phyloP scores from a whole-genome alignment of 2,888 invertebrate genomes.

The Neria commutata region DNA sequence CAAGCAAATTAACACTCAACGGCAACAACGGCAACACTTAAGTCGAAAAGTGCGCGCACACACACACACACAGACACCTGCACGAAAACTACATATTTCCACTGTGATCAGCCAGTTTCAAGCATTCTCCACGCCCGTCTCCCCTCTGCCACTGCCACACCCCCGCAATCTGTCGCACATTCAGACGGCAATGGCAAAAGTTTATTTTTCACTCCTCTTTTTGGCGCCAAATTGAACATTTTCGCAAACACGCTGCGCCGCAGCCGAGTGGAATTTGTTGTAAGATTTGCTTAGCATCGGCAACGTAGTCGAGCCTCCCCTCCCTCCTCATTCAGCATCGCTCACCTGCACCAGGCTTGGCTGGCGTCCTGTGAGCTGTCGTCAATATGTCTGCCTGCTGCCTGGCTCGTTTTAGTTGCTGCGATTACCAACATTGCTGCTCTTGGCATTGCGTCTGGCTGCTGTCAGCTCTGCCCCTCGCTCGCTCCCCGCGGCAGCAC shows the following conservation, averaged over 20 bases:
- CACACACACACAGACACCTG: not conserved
- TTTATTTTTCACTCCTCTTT: too few relatives aligned
- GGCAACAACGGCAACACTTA: not conserved
- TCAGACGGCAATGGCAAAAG: too few relatives aligned
- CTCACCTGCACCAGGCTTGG: not conserved
- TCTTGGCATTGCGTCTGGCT: too few relatives aligned
- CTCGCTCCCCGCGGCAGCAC: too few relatives aligned
- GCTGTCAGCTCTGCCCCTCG: too few relatives aligned
- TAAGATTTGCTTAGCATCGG: not conserved
- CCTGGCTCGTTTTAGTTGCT: too few relatives aligned
- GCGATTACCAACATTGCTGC: too few relatives aligned
- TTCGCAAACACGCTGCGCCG: not conserved
- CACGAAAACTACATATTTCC: too few relatives aligned
- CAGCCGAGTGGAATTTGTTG: not conserved
- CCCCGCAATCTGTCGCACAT: too few relatives aligned
- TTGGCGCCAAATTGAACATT: not conserved
- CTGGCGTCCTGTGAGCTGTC: too few relatives aligned
- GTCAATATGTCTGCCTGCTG: too few relatives aligned
- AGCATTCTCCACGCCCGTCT: slow-evolving; percentile 17
- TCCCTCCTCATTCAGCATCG: not conserved
- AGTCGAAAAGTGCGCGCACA: not conserved
- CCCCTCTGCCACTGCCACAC: too few relatives aligned
- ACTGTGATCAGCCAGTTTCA: slow-evolving; percentile 4
- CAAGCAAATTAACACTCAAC: not conserved
- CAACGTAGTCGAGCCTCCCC: not conserved